A percentile compares a stretch with the other conserved stretches of the same genome.
These are phyloP conservation scores for Lithophane ornitopus DNA, from an alignment of 2,888 invertebrate species.

Conservation along the genomic window DNA sequence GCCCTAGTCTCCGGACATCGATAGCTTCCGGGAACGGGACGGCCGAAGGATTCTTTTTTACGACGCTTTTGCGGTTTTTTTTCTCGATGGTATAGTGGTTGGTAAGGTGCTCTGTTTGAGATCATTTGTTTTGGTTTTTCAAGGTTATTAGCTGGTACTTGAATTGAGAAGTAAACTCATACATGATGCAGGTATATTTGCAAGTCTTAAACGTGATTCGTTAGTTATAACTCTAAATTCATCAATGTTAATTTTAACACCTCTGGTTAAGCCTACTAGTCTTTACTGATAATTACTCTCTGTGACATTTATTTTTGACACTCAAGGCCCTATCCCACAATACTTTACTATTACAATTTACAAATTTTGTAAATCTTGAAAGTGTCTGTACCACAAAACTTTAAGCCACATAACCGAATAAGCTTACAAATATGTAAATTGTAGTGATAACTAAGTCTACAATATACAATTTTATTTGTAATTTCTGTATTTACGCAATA, in stretches of 20 bases:
- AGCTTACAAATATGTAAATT: too few species aligned
- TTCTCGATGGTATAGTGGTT: conserved; percentile 66
- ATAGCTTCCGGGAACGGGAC: conserved; percentile 81
- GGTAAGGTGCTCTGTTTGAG: conserved; percentile 67
- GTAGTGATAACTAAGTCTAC: too few species aligned
- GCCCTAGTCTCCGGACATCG: conserved; percentile 80
- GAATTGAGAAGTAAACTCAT: neutral
- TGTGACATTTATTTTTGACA: neutral
- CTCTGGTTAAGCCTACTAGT: neutral
- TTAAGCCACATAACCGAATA: too few species aligned
- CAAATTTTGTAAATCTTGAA: too few species aligned
- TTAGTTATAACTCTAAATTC: too few species aligned
- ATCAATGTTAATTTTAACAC: neutral
- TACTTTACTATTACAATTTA: too few species aligned
- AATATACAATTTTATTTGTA: too few species aligned
- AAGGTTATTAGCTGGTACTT: neutral
- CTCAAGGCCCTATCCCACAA: too few species aligned
- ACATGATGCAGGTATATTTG: neutral
- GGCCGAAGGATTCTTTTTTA: conserved; percentile 77
- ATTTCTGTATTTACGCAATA: too few species aligned
- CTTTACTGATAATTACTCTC: neutral
- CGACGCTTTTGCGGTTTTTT: conserved; percentile 70
- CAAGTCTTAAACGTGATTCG: neutral
- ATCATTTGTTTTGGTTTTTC: neutral
- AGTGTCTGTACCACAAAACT: too few species aligned